phyloP scores from a whole-genome alignment of 2,888 invertebrate genomes.

The Agonopterix arenella region DNA sequence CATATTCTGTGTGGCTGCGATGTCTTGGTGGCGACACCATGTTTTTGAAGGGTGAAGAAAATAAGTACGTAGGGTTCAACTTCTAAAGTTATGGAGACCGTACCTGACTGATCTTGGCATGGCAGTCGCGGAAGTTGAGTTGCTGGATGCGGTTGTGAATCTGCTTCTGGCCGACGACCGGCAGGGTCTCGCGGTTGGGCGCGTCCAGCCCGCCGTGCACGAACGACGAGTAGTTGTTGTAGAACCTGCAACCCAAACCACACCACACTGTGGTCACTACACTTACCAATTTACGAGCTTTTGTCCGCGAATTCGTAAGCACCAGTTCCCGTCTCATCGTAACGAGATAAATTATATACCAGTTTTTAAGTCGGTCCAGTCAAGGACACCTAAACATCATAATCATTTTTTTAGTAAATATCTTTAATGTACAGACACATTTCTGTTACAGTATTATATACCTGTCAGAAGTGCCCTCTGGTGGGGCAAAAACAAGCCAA shows the following conservation, averaged over 20 bases:
- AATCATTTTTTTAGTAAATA: too few species aligned
- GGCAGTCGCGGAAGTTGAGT: slow-evolving; percentile 96
- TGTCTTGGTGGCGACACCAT: too few species aligned
- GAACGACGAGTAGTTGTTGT: slow-evolving; percentile 96
- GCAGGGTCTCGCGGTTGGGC: slow-evolving; percentile 87
- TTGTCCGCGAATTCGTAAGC: too few species aligned
- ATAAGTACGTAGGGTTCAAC: too few species aligned
- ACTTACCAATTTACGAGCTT: too few species aligned
- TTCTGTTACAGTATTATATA: too few species aligned
- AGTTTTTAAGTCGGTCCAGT: slow-evolving; percentile 56
- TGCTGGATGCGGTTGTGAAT: slow-evolving; percentile 97
- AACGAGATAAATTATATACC: too few species aligned
- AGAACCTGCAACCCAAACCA: slow-evolving; percentile 83
- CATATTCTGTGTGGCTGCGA: too few species aligned
- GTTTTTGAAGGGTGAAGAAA: too few species aligned
- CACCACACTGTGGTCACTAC: not conserved
- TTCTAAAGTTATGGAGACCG: not conserved
- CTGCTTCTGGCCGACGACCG: slow-evolving; percentile 93
- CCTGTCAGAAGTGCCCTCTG: slow-evolving; percentile 85
- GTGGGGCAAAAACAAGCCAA: slow-evolving; percentile 70
- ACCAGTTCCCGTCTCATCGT: too few species aligned
- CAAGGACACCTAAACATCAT: too few species aligned
- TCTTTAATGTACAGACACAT: too few species aligned
- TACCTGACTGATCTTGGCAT: slow-evolving; percentile 95
- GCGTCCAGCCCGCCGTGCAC: slow-evolving; percentile 95